Conservation (phyloP, 2,113 vertebrate genomes). For the Gnathonemus longibarbis region DNA sequence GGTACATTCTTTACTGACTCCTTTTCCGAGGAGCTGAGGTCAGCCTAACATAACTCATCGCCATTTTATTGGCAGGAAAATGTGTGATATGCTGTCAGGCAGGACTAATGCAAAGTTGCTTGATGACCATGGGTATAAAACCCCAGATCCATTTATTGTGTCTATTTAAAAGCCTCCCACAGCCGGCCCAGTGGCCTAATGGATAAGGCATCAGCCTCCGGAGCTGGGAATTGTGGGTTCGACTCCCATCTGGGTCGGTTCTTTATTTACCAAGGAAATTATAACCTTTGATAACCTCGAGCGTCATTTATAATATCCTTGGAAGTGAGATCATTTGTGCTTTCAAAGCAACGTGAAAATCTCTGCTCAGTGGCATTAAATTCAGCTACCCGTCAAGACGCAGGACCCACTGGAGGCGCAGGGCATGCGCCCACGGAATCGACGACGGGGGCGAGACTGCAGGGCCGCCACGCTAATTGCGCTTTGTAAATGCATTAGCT, state of each 20-base stretch:
- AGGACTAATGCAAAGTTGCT: neutral
- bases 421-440: neutral
- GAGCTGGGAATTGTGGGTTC: slow-evolving; percentile 9
- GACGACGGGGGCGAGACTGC: neutral
- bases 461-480: neutral
- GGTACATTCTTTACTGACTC: neutral
- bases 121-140: neutral
- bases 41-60: neutral
- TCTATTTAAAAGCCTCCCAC: neutral
- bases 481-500: neutral
- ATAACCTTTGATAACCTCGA: neutral
- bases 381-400: neutral
- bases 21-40: neutral
- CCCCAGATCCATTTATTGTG: neutral
- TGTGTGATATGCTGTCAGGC: neutral
- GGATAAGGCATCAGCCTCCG: slow-evolving; percentile 4
- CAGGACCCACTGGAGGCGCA: neutral
- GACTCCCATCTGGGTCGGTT: neutral
- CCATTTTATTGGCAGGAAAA: neutral
- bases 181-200: neutral
- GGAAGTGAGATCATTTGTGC: neutral
- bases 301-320: neutral
- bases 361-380: neutral
- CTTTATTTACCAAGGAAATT: neutral
- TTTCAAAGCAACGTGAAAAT: neutral